Base-by-base conservation (phyloP, 2,113 vertebrate species). In the Crotalus horridus region DNA sequence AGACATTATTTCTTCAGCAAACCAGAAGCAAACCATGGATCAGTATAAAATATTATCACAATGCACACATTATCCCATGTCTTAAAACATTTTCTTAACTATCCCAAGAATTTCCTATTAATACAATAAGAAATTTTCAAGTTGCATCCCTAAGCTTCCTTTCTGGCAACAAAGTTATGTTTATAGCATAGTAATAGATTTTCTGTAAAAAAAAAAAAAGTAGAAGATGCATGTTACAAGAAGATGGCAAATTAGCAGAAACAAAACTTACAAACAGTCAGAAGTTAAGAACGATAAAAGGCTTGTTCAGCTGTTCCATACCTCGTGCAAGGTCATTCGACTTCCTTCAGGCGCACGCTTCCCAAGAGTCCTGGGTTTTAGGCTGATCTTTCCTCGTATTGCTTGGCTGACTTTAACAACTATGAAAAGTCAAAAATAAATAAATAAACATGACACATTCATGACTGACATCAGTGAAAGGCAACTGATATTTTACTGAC, bases 281-380 rank as follows among this genome's bases (percentile, higher is more conserved):
- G 87, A 46, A n/a, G n/a, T 74, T 20, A 61, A 55, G 69, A 61
- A 86, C 11, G 89, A 55, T 86, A 92, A 81, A 74, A 59, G 10
- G 39, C 17, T 90, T 91, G 85, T 88, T 91, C 90, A 89, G 21
- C 33, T 59, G 29, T 88, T 85, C 90, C 94, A 17, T 97, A 98
- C 97, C 97, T 98, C 93, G 24, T 29, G 90, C 15, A 46, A 91
- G 86, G 86, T 0, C 81, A 89, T 0, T 2, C 59, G 54, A 26
- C 9, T 20, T 7, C 93, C 92, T 64, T 92, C 94, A 13, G 58
- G 93, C 93, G 96, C 95, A 29, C 94, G 95, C 46, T 94, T 96
- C 90, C 92, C 94, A 61, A 96, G 94, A 88, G 91, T 88, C 92
- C 94, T 12, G 69, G 58, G 93, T 88, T 88, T 87, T 21, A 94